These are phyloP conservation scores for Stenodema calcarata DNA, from an alignment of 2,888 invertebrate genomes.

Conservation along the genomic window DNA sequence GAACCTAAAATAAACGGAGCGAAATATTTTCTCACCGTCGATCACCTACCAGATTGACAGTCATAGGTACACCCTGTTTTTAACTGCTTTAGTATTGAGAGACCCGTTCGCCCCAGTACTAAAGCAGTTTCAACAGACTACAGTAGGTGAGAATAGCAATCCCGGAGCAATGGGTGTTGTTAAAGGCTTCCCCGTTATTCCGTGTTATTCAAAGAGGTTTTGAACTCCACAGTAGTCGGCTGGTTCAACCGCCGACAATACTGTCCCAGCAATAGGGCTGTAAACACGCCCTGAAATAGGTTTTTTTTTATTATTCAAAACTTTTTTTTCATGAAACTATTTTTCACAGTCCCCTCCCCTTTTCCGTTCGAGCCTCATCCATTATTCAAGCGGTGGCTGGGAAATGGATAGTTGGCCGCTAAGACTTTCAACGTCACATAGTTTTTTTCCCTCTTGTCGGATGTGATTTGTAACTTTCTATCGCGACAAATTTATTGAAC, in stretches of 20 bases:
- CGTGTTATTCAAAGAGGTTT: background rate
- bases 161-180: background rate
- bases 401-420: background rate
- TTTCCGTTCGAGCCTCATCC: background rate
- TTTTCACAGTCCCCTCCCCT: background rate
- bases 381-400: background rate
- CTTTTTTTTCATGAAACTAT: background rate
- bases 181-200: too few relatives aligned
- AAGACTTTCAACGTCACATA: background rate
- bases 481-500: background rate
- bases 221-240: background rate
- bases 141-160: background rate
- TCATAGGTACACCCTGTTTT: too few relatives aligned
- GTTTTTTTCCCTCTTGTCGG: background rate
- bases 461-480: background rate
- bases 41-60: too few relatives aligned
- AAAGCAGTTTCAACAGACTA: too few relatives aligned
- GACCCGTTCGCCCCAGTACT: too few relatives aligned
- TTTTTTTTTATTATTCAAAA: background rate
- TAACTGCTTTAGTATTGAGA: too few relatives aligned
- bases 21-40: too few relatives aligned
- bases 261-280: background rate
- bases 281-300: background rate
- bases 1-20: too few relatives aligned
- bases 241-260: background rate